Base-by-base conservation (phyloP, 2,888 invertebrate genomes). In the Eupithecia exiguata region DNA sequence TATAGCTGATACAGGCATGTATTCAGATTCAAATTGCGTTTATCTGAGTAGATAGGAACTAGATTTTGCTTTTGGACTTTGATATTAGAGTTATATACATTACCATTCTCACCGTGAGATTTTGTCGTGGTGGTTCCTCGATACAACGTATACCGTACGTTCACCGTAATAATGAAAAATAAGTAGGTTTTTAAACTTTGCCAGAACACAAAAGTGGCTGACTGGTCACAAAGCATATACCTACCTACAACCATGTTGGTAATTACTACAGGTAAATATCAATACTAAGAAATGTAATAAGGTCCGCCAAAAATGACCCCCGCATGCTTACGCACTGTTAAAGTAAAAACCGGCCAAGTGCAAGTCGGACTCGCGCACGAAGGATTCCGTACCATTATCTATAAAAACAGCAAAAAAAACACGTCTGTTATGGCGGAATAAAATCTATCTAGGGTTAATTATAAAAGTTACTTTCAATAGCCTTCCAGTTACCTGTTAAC, bases 1-100 rank as follows among this genome's bases (percentile, higher is more conserved):
- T 66, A 62, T 43, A 40, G 69, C 40, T n/a, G 25, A 61, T 66
- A 61, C 69, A 69, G 62, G 61, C 62, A 14, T 30, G 69, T 69
- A 69, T 61, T 70, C 70, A 70, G n/a, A 68, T 49, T 68, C 46
- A 30, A 14, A 68, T n/a, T 14, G 25, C 61, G 62, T 70, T 14
- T 21, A 66, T 65, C 25, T 35, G 25, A 16, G 35, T 53, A 53
- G 49, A 49, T 49, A 49, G 49, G 21, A 18, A 62, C 61, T 30
- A 35, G 62, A 62, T 18, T 62, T 62, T 62, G 30, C 62, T 35
- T 62, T 21, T 62, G 62, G 35, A 62, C 35, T 62, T 62, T 62
- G 62, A 18, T 62, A 35, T 21, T n/a, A n/a, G 38, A 46, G 9
- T 18, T 18, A 18, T 62, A 35, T 1, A 35, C 6, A 61, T 53